These are phyloP conservation scores for Microtus richardsoni DNA, from an alignment of 2,113 vertebrate species.

Conservation along the genomic window DNA sequence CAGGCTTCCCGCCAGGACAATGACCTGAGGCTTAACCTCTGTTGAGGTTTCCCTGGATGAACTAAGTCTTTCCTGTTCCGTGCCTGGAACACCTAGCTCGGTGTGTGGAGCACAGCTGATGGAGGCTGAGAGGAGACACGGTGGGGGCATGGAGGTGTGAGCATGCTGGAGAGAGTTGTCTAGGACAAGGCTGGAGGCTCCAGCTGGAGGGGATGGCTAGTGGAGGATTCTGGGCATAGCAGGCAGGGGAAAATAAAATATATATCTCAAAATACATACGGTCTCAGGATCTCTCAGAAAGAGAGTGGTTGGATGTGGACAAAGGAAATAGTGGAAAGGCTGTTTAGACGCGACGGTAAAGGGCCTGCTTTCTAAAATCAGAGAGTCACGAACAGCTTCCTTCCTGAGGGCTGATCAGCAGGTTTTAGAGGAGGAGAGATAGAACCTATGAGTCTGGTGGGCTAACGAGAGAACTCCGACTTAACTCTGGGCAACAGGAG, in stretches of 20 bases:
- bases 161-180: accelerated
- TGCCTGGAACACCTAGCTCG: accelerated
- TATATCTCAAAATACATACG: background rate
- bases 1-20: background rate
- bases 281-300: background rate
- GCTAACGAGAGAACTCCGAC: background rate
- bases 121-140: background rate
- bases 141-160: background rate
- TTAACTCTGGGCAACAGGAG: accelerated
- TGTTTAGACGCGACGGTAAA: background rate
- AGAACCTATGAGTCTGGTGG: background rate
- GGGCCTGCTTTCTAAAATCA: too few species aligned
- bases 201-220: accelerated
- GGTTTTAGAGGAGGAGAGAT: too few species aligned
- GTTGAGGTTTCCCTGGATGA: background rate
- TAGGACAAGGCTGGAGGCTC: background rate
- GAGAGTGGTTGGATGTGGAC: background rate
- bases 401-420: too few species aligned
- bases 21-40: background rate
- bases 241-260: background rate
- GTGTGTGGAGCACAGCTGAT: background rate
- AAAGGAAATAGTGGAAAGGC: background rate
- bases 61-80: background rate
- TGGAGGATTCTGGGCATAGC: background rate
- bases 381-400: too few species aligned